Evolutionary conservation across 2,888 invertebrate species (phyloP).

Genomic region (Calameuta pallipes): DNA sequence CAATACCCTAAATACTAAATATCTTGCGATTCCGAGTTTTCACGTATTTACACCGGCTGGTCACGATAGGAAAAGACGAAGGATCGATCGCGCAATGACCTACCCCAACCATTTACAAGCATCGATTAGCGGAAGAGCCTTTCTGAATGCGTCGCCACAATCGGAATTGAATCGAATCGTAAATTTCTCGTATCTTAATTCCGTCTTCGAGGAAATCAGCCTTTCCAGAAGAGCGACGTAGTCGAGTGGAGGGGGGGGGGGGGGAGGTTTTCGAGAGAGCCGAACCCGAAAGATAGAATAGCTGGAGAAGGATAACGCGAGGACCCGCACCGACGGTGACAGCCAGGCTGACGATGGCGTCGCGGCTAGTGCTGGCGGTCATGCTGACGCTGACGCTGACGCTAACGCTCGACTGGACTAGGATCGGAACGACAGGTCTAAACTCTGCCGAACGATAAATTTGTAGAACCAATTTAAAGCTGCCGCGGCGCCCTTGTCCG

Average conservation of each 20-base stretch:
- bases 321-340: not conserved
- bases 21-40: too few species aligned
- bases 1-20: too few species aligned
- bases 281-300: not conserved
- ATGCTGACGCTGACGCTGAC: too few species aligned
- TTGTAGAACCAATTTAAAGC: slow-evolving; percentile 46
- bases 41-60: too few species aligned
- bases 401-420: not conserved
- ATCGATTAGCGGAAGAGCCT: too few species aligned
- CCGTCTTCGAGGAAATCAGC: slow-evolving; percentile 29
- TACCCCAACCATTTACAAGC: too few species aligned
- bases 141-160: slow-evolving; percentile 17
- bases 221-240: slow-evolving; percentile 34
- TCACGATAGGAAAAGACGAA: too few species aligned
- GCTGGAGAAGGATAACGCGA: not conserved
- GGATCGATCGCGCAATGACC: too few species aligned
- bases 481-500: slow-evolving; percentile 23
- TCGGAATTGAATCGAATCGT: slow-evolving; percentile 39
- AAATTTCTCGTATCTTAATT: slow-evolving; percentile 40
- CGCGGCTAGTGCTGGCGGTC: too few species aligned
- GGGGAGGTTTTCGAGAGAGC: not conserved
- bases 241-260: too few species aligned
- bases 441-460: slow-evolving; percentile 36
- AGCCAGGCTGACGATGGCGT: too few species aligned
- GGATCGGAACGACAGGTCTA: not conserved